Percentiles rank a stretch among this genome's conserved stretches.
These are phyloP conservation scores for Choloepus hoffmanni DNA, from an alignment of 2,113 vertebrate species.

Conservation along the genomic window DNA sequence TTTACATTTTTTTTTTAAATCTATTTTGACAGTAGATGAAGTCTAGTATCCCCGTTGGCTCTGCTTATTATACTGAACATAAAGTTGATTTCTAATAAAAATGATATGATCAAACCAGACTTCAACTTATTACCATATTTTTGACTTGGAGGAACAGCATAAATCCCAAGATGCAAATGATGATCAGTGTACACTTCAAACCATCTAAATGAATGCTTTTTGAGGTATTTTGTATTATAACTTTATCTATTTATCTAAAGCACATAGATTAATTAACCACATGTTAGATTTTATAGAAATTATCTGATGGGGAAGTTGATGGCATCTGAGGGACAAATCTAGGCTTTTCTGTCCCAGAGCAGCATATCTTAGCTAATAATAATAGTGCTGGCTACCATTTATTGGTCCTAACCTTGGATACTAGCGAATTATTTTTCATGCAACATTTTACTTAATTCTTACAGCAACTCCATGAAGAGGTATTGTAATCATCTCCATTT, in stretches of 20 bases:
- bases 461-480: neutral
- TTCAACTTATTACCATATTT: neutral
- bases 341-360: neutral
- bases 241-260: neutral
- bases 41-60: neutral
- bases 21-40: neutral
- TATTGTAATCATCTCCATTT: neutral
- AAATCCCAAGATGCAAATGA: neutral
- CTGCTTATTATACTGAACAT: neutral
- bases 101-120: neutral
- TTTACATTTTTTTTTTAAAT: neutral
- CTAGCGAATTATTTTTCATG: neutral
- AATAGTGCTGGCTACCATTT: neutral
- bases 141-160: neutral
- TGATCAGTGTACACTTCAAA: conserved; percentile 37
- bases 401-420: neutral
- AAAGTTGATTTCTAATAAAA: conserved; percentile 16
- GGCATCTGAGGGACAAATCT: neutral
- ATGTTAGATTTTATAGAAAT: neutral
- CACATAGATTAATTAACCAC: neutral
- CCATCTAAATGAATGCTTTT: neutral
- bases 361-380: neutral
- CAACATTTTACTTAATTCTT: neutral
- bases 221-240: neutral
- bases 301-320: neutral